Evolutionary conservation across 2,113 vertebrate genomes (phyloP), one percentile per base, ranked within the genome.

Genomic region (Pangasianodon hypophthalmus): DNA sequence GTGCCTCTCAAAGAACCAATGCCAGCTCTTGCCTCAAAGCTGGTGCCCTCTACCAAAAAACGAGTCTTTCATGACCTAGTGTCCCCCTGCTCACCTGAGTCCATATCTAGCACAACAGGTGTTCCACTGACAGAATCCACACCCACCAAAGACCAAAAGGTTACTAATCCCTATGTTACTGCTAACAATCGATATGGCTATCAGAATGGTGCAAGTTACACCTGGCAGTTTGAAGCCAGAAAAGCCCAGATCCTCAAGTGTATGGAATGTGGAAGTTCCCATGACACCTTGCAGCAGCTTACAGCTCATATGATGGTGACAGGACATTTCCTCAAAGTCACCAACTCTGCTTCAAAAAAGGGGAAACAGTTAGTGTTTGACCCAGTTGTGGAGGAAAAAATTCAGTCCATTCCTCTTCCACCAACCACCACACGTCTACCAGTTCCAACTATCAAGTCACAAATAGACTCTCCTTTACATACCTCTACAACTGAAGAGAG

Each of bases 1-100:
- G 98, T 99, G 98, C 98, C 98, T 98, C 98, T 99, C 92, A 99
- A 99, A 97, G 98, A 99, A 95, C 98, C 98, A 62, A 98, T 99
- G 95, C 97, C 98, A 91, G 97, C 98, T 91, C 97, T 99, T 92
- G 94, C 98, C 90, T 95, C 96, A 64, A 99, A 98, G 92, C 96
- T 99, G 95, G 96, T 99, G 88, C 98, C 98, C 90, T 97, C 98
- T 92, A 97, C 97, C 95, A 99, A 98, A 96, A 99, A 98, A 94
- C 96, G 98, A 95, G 97, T 95, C 56, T 98, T 98, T 92, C 98
- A 98, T 94, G 98, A 99, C 91, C 95, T 98, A 91, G 95, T 96
- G 91, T 96, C 97, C 0, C 98, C 98, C 6, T 97, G 97, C 86
- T 99, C 98, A 56, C 98, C 98, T 1, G 98, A 99, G 92, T 97